Percentiles rank a stretch among this genome's conserved stretches.
Evolutionary conservation across 2,113 vertebrate species (phyloP).

Genomic region (Grantiella picta): DNA sequence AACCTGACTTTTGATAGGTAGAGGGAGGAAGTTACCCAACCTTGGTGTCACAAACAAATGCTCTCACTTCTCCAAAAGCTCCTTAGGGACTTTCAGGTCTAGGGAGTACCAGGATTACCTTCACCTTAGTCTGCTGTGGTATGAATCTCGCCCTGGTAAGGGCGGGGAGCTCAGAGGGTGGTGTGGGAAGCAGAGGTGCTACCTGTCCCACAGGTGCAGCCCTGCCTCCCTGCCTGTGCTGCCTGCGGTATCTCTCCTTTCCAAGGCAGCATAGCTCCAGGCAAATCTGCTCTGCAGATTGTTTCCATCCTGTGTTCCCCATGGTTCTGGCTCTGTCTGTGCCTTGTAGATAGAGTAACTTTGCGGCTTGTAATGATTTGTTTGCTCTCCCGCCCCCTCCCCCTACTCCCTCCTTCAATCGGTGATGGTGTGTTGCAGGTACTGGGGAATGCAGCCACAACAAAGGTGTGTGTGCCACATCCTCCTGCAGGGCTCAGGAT

Average conservation of each 20-base stretch:
- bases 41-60: background rate
- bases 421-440: background rate
- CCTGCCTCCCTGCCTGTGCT: background rate
- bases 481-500: background rate
- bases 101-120: background rate
- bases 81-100: background rate
- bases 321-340: constrained; percentile 44
- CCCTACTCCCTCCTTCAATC: background rate
- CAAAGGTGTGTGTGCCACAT: background rate
- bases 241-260: background rate
- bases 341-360: constrained; percentile 45
- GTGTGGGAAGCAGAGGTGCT: background rate
- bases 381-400: background rate
- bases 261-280: constrained; percentile 22
- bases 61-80: background rate
- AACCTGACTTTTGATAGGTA: background rate
- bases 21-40: background rate
- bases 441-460: rapidly evolving
- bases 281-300: constrained; percentile 43
- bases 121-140: background rate
- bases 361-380: constrained; percentile 50
- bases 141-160: background rate
- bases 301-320: constrained; percentile 31
- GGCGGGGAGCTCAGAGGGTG: background rate
- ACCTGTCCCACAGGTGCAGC: background rate